Conservation (phyloP, 2,888 invertebrate species). For the Limnephilus auricula region DNA sequence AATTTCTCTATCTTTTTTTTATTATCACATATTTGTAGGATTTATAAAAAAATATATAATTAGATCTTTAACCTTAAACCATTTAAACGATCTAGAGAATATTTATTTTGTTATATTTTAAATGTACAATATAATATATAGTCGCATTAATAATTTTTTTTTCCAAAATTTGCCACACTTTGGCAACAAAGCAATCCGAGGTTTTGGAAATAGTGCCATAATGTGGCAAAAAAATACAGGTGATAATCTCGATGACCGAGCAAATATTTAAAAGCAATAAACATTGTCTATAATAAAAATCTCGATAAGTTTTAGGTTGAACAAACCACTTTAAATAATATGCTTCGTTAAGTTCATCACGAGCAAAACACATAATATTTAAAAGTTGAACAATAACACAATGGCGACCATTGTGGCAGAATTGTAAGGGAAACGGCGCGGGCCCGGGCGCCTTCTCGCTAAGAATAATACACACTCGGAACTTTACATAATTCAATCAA, state of each 20-base stretch:
- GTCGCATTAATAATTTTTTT: too few species aligned
- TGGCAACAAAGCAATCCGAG: too few species aligned
- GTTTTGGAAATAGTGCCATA: too few species aligned
- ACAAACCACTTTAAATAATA: slow-evolving; percentile 37
- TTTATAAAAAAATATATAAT: too few species aligned
- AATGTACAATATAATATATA: too few species aligned
- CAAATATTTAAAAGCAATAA: neutral
- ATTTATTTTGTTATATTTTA: too few species aligned
- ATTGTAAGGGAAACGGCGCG: slow-evolving; percentile 36
- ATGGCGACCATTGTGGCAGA: slow-evolving; percentile 46
- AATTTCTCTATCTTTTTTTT: too few species aligned
- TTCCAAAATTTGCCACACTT: too few species aligned
- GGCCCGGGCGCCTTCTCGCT: slow-evolving; percentile 37
- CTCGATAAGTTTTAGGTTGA: neutral
- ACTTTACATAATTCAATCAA: slow-evolving; percentile 64
- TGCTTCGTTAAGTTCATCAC: slow-evolving; percentile 35
- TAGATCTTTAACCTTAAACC: too few species aligned
- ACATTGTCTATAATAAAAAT: neutral
- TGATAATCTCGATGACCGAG: neutral
- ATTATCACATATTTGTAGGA: too few species aligned
- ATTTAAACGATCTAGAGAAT: too few species aligned
- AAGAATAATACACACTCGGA: slow-evolving; percentile 62
- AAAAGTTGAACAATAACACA: slow-evolving; percentile 55
- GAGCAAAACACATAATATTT: slow-evolving; percentile 50
- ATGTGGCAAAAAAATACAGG: too few species aligned